A percentile compares a stretch with the other conserved stretches of the same genome.
phyloP scores from a whole-genome alignment of 2,888 invertebrate species.

The Eutolmus rufibarbis region DNA sequence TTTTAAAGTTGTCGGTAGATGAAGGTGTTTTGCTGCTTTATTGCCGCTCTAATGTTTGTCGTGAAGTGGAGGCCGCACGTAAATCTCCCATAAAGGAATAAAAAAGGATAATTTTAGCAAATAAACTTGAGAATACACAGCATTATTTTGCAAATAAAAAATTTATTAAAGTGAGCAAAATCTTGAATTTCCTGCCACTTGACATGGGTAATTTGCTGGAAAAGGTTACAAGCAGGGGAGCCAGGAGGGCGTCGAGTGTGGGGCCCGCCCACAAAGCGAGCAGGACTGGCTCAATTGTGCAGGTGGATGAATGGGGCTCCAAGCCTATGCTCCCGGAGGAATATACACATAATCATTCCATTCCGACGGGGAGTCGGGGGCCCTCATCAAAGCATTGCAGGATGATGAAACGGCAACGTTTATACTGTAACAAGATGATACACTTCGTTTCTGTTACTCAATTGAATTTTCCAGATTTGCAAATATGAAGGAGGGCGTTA shows the following conservation, averaged over 20 bases:
- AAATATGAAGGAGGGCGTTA: conserved; percentile 14
- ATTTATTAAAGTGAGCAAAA: conserved; percentile 18
- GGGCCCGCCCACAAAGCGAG: neutral
- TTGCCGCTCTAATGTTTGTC: neutral
- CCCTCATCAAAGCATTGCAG: neutral
- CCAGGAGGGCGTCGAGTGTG: neutral
- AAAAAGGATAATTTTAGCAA: conserved; percentile 6
- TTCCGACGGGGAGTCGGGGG: neutral
- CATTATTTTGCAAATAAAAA: conserved; percentile 24
- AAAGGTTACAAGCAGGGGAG: conserved; percentile 5
- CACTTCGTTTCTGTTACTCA: conserved; percentile 29
- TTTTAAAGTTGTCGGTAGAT: neutral
- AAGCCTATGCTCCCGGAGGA: neutral
- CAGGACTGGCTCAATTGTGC: neutral
- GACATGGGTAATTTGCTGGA: conserved; percentile 31
- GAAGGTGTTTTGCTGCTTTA: neutral
- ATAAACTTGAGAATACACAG: neutral
- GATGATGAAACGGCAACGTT: neutral
- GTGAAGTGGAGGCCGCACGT: neutral
- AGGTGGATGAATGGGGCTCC: neutral
- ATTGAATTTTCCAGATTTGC: conserved; percentile 32
- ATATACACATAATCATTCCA: neutral
- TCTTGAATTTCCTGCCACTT: conserved; percentile 17
- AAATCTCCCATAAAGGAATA: neutral
- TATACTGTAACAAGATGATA: conserved; percentile 29